Conservation (phyloP, 2,797 vertebrate genomes). For the Buceros bicornis region DNA sequence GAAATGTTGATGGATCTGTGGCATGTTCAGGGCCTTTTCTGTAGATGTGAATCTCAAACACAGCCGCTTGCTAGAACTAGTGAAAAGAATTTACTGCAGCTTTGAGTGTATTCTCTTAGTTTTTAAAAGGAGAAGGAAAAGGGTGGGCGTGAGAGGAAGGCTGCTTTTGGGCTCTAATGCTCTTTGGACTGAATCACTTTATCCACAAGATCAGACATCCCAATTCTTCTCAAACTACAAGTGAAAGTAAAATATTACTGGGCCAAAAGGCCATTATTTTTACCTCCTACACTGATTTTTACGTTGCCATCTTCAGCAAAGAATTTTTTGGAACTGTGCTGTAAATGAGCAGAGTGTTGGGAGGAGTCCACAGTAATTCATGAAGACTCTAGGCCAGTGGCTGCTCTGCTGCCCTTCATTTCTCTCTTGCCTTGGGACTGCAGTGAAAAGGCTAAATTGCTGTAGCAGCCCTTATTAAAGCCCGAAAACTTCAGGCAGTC, state of each 20-base stretch:
- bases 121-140: not conserved
- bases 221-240: not conserved
- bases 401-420: not conserved
- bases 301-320: not conserved
- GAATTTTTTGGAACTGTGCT: not conserved
- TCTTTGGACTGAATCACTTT: not conserved
- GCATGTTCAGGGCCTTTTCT: not conserved
- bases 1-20: conserved; percentile 19
- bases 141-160: not conserved
- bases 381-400: not conserved
- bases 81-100: not conserved
- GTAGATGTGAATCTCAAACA: not conserved
- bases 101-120: not conserved
- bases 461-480: not conserved
- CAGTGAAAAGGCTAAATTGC: not conserved
- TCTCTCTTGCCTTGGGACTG: not conserved
- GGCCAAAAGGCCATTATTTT: not conserved
- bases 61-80: not conserved
- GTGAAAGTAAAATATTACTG: not conserved
- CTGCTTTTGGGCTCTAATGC: not conserved
- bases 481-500: not conserved
- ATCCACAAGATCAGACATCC: not conserved
- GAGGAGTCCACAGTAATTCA: not conserved
- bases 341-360: not conserved
- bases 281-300: not conserved